Base-by-base conservation (phyloP, 2,797 vertebrate species). In the Oryzias dopingdopingensis region DNA sequence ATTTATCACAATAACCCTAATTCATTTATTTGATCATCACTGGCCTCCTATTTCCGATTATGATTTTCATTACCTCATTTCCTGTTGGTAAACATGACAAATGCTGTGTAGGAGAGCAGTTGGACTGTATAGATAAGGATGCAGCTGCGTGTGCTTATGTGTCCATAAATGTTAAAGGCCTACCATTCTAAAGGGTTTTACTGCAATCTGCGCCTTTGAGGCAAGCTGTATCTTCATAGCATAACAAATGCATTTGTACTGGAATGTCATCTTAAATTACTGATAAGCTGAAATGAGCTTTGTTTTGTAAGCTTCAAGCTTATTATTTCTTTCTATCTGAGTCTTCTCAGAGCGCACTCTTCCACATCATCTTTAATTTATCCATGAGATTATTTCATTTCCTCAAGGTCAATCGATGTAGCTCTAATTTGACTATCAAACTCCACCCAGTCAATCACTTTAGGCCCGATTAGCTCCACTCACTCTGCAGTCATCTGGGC, bases 401-500 rank as follows among this genome's bases (percentile, higher is more conserved):
- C 47, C 59, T 62, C 65, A 83, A 82, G 71, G 76, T 81, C 69
- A 82, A 70, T 70, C 49, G 59, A 37, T 53, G 18, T 43, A 56
- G 59, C 53, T 50, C 47, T 71, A 73, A 77, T 79, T 77, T 80
- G 60, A 77, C 74, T 76, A 52, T 80, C 49, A 63, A 74, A 67
- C 62, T 71, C 56, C 48, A 56, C 57, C 57, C 49, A 65, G 63
- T 81, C 78, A 76, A 74, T 80, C 51, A 69, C 53, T 59, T 67
- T 47, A 67, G 69, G 62, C 62, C 68, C 72, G 76, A 84, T 81
- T 69, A 80, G 62, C 67, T 70, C 72, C 76, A 92, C 91, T 92
- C 88, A 92, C 91, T 92, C 91, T 86, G 91, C 93, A 5, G 97
- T 99, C 95, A 99, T 99, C 89, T 98, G 97, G 41, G 97, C 96